Evolutionary conservation across 2,797 vertebrate genomes (phyloP).

Genomic region (Syngnathus acus): DNA sequence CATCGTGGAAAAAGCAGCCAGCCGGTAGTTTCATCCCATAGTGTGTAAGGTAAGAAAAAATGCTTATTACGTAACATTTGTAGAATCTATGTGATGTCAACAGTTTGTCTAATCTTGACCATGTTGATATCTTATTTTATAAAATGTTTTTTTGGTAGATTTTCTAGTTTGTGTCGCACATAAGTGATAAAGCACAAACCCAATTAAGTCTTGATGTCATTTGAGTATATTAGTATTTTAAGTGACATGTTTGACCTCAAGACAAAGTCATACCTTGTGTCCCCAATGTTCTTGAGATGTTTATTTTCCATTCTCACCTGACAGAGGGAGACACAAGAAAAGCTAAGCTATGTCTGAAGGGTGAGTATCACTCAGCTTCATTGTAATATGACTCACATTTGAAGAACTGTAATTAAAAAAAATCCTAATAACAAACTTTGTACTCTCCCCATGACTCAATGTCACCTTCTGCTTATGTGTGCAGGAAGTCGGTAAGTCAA

Average conservation of each 20-base stretch:
- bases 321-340: conserved; percentile 9
- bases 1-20: conserved; percentile 39
- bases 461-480: conserved; percentile 1
- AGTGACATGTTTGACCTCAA: conserved; percentile 34
- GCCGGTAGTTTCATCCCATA: conserved; percentile 26
- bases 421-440: neutral
- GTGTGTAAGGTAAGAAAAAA: conserved; percentile 54
- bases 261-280: conserved; percentile 25
- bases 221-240: neutral
- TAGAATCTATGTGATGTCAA: neutral
- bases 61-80: neutral
- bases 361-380: conserved; percentile 38
- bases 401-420: neutral
- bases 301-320: neutral
- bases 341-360: conserved; percentile 58
- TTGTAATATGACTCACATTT: neutral
- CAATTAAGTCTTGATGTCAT: neutral
- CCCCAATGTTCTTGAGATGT: neutral
- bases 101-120: neutral
- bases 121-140: neutral
- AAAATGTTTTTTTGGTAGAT: neutral
- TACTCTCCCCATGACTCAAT: conserved; percentile 22
- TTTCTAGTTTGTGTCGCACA: conserved; percentile 1
- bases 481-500: conserved; percentile 16
- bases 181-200: neutral